A percentile compares a stretch with the other conserved stretches of the same genome.
These are phyloP conservation scores for Graphium colonna DNA, from an alignment of 2,888 invertebrate genomes.

Conservation along the genomic window DNA sequence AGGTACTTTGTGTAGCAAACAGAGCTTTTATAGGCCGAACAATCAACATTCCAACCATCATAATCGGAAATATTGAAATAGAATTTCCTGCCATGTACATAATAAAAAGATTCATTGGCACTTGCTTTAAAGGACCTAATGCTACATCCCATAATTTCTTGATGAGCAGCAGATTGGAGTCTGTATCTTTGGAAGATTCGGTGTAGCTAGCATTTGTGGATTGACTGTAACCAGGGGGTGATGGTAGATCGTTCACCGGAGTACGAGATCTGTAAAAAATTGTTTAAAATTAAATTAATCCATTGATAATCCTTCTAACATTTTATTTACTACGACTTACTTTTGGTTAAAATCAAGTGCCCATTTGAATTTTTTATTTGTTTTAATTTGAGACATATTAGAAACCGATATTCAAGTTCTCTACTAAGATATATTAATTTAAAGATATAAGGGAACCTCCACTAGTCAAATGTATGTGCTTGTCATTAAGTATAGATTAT, in stretches of 20 bases:
- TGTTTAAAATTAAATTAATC: not conserved
- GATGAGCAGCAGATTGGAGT: conserved; percentile 90
- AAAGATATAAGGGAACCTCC: not conserved
- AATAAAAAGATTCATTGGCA: conserved; percentile 99
- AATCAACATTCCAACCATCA: conserved; percentile 99
- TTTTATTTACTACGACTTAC: no score
- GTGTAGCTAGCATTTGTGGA: conserved; percentile 85
- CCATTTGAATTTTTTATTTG: conserved; percentile 81
- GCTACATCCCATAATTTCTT: conserved; percentile 99
- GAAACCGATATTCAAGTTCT: not conserved
- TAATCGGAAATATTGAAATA: conserved; percentile 99
- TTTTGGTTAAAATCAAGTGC: conserved; percentile 81
- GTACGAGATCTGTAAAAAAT: conserved; percentile 46
- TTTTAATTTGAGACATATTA: conserved; percentile 62
- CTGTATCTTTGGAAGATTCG: conserved; percentile 90
- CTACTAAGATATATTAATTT: not conserved
- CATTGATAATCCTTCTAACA: no score
- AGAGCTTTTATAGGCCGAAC: conserved; percentile 97
- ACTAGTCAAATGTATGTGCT: not conserved
- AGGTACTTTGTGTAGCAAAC: conserved; percentile 92
- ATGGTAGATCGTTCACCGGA: conserved; percentile 79
- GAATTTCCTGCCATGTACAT: conserved; percentile 99
- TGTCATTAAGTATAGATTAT: not conserved
- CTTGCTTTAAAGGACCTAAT: conserved; percentile 95
- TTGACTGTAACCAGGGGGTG: conserved; percentile 92